Evolutionary conservation across 2,113 vertebrate species (phyloP).

Genomic region (Odocoileus virginianus): DNA sequence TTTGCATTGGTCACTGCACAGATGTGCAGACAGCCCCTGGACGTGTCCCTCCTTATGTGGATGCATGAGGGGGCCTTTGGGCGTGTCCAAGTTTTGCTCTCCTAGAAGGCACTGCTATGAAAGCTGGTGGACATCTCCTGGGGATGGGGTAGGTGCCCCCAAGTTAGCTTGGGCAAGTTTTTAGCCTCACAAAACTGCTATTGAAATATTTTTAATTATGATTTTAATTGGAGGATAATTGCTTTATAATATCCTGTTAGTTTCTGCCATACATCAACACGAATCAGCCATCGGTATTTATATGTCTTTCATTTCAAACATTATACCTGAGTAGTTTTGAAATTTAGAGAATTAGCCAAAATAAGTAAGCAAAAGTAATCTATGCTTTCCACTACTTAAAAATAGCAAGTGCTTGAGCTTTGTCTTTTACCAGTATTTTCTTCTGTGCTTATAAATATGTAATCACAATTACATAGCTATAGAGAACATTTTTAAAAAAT

Average conservation of each 20-base stretch:
- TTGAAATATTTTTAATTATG: background rate
- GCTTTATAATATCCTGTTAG: background rate
- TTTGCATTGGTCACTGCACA: background rate
- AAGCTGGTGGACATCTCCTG: background rate
- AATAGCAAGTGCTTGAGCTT: background rate
- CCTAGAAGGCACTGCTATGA: background rate
- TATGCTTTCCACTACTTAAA: background rate
- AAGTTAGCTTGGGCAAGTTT: background rate
- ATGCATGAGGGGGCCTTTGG: background rate
- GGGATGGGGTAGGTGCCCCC: background rate
- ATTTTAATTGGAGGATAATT: background rate
- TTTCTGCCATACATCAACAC: background rate
- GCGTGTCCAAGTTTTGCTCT: background rate
- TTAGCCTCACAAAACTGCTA: background rate
- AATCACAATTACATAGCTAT: background rate
- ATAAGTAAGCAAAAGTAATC: background rate
- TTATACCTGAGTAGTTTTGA: background rate
- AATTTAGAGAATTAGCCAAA: background rate
- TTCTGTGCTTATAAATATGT: background rate
- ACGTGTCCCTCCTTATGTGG: fast-evolving
- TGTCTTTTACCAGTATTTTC: background rate
- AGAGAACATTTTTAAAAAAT: background rate
- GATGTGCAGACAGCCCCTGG: background rate
- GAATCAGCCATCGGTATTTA: background rate
- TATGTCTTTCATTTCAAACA: background rate